Percentiles rank a stretch among this genome's conserved stretches.
Evolutionary conservation across 2,797 vertebrate genomes (phyloP).

Genomic region (Eulemur mongoz): DNA sequence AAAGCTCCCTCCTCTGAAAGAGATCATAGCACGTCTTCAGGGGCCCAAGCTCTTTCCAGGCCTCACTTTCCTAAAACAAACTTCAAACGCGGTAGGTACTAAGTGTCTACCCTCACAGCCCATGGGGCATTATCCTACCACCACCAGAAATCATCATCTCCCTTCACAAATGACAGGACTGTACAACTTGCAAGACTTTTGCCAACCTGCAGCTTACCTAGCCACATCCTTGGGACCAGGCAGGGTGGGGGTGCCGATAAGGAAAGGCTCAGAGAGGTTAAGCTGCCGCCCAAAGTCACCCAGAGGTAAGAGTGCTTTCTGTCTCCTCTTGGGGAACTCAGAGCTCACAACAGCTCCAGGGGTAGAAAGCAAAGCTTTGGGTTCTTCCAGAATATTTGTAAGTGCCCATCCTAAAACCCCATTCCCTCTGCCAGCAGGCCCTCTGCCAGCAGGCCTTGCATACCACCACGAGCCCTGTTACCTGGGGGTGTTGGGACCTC

Average conservation of each 20-base stretch:
- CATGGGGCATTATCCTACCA: accelerated
- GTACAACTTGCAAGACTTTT: background rate
- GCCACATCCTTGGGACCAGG: background rate
- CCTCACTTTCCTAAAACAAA: background rate
- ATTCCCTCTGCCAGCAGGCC: background rate
- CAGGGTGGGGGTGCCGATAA: background rate
- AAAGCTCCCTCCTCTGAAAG: background rate
- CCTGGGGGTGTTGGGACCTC: background rate
- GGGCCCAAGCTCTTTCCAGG: background rate
- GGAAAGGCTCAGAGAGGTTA: background rate
- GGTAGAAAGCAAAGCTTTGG: background rate
- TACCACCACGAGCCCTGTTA: background rate
- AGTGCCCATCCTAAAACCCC: background rate
- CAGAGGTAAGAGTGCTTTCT: background rate
- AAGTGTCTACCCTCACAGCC: no score
- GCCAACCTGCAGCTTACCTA: background rate
- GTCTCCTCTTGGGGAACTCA: background rate
- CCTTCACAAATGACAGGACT: background rate
- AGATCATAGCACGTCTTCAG: background rate
- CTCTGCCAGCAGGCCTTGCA: background rate
- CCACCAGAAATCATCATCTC: background rate
- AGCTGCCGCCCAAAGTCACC: background rate
- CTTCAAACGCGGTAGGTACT: no score
- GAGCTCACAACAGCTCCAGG: background rate
- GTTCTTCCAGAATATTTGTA: background rate